Conservation (phyloP, 2,113 vertebrate species). For the Recurvirostra avosetta region DNA sequence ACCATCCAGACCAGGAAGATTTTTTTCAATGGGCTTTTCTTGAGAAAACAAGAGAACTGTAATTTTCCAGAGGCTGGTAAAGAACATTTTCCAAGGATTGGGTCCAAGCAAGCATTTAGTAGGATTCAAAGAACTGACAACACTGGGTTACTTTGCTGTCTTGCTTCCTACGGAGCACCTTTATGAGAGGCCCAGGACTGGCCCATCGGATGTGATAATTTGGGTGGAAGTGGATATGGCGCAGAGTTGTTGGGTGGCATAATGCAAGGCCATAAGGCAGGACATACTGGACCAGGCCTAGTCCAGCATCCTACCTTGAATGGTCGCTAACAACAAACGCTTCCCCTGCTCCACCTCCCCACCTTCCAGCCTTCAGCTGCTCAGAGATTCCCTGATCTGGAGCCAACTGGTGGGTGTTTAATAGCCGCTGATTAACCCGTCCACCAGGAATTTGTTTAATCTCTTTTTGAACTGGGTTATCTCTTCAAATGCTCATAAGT, state of each 20-base stretch:
- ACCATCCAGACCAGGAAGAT: not conserved
- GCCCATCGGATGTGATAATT: not conserved
- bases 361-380: not conserved
- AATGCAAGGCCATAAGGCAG: not conserved
- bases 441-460: constrained; percentile 13
- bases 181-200: not conserved
- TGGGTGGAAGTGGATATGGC: not conserved
- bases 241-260: not conserved
- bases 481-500: not conserved
- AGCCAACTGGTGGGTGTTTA: not conserved
- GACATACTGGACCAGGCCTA: not conserved
- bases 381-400: not conserved
- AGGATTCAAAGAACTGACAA: not conserved
- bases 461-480: not conserved
- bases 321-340: fast-evolving
- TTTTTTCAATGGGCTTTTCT: not conserved
- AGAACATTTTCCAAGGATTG: not conserved
- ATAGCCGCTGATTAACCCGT: not conserved
- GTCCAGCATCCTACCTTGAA: not conserved
- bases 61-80: not conserved
- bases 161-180: not conserved
- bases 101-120: not conserved
- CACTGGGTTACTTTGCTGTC: not conserved
- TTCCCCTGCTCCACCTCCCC: not conserved
- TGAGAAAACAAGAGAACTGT: not conserved